Percentiles rank a stretch among this genome's conserved stretches.
Evolutionary conservation across 2,888 invertebrate genomes (phyloP).

Genomic region (Drepana falcataria): DNA sequence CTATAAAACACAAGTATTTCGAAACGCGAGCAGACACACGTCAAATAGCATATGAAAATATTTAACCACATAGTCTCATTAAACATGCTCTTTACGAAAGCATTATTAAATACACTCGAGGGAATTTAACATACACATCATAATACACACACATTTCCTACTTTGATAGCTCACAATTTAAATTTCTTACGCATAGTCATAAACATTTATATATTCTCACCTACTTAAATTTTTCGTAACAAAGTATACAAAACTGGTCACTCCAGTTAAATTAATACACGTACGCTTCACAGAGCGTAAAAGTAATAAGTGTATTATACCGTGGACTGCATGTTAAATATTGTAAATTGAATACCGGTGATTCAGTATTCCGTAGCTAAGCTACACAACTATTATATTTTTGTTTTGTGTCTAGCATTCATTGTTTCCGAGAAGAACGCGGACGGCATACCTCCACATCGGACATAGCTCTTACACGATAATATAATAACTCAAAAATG

Average conservation of each 20-base stretch:
- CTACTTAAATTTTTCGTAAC: constrained; percentile 14
- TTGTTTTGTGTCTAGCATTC: constrained; percentile 17
- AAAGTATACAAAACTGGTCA: constrained; percentile 9
- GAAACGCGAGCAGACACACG: no score
- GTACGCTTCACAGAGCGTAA: background rate
- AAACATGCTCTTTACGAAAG: no score
- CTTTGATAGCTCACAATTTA: no score
- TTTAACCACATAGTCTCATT: no score
- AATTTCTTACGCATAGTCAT: no score
- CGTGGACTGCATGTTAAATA: background rate
- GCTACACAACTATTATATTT: constrained; percentile 7
- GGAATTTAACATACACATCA: no score
- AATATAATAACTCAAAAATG: no score
- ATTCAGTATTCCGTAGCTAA: constrained; percentile 11
- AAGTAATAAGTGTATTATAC: background rate
- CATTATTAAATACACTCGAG: no score
- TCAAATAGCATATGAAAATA: no score
- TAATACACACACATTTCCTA: no score
- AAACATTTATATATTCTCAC: constrained; percentile 2
- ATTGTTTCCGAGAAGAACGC: constrained; percentile 16
- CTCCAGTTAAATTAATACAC: background rate
- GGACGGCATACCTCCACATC: constrained; percentile 7
- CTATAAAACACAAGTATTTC: no score
- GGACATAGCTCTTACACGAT: constrained; percentile 3
- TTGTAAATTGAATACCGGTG: constrained; percentile 11